Percentiles rank a stretch among this genome's conserved stretches.
These are phyloP conservation scores for Drosophila lowei DNA, from an alignment of 1,140 invertebrate species.

Conservation along the genomic window DNA sequence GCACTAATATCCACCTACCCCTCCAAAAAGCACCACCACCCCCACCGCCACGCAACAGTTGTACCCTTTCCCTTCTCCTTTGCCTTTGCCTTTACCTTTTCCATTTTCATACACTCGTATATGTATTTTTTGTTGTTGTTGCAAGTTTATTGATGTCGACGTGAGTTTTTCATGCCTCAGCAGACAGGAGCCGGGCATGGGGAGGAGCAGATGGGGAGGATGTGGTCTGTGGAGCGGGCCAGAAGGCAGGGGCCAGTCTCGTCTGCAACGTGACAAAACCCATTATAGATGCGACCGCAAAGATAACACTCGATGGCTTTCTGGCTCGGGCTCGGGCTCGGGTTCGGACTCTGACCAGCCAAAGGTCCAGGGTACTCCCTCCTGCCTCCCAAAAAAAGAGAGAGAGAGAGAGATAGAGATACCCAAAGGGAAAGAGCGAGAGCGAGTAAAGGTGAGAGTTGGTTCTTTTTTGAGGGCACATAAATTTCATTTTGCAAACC, in stretches of 20 bases:
- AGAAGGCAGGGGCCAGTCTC: constrained; percentile 43
- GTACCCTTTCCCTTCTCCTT: background rate
- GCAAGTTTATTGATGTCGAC: constrained; percentile 75
- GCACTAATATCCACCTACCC: too few species aligned
- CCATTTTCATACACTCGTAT: too few species aligned
- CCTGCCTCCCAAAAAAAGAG: constrained; percentile 17
- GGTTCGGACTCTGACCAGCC: background rate
- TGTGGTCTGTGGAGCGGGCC: background rate
- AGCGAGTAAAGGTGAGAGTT: constrained; percentile 9
- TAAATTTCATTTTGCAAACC: constrained; percentile 78
- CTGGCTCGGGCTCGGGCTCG: too few species aligned
- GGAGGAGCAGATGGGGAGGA: background rate
- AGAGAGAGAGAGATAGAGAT: constrained; percentile 15
- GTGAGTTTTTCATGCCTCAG: constrained; percentile 72
- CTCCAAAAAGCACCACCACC: background rate
- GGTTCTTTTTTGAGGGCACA: constrained; percentile 15
- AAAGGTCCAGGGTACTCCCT: background rate
- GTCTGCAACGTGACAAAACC: constrained; percentile 80
- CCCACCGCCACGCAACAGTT: background rate
- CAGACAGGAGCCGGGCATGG: constrained; percentile 24
- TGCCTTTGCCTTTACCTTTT: too few species aligned
- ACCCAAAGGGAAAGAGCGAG: background rate
- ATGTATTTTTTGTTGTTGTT: constrained; percentile 48
- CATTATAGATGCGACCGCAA: constrained; percentile 80
- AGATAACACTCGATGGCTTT: constrained; percentile 59